phyloP scores from a whole-genome alignment of 2,113 vertebrate species.

The Peromyscus californicus region DNA sequence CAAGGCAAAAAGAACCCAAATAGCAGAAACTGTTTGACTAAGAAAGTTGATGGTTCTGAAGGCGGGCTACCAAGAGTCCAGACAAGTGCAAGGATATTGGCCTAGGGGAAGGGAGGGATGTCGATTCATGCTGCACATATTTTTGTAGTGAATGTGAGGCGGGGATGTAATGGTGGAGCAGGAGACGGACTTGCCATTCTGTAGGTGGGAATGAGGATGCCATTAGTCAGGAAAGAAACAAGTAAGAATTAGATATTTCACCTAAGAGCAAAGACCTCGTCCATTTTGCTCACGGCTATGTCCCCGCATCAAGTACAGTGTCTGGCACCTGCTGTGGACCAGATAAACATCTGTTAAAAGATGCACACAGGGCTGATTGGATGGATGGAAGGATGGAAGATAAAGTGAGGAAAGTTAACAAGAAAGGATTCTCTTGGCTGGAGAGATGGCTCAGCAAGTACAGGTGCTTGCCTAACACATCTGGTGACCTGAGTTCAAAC shows the following conservation, averaged over 20 bases:
- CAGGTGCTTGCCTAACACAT: not conserved
- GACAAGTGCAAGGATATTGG: constrained; percentile 80
- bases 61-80: constrained; percentile 69
- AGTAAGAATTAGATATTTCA: not conserved
- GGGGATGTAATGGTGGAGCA: not conserved
- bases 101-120: constrained; percentile 42
- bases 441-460: not conserved
- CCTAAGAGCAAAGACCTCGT: not conserved
- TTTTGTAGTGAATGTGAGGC: not conserved
- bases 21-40: constrained; percentile 77
- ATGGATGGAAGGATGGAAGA: not conserved
- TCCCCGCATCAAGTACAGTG: not conserved
- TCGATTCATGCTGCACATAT: constrained; percentile 52
- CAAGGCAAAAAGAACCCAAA: constrained; percentile 76
- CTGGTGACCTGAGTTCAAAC: not conserved
- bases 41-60: constrained; percentile 81
- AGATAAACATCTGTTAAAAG: not conserved
- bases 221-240: not conserved
- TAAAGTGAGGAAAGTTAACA: not conserved
- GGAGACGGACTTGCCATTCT: not conserved
- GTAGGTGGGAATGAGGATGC: not conserved
- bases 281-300: not conserved
- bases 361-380: not conserved
- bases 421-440: not conserved
- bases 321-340: not conserved